phyloP scores from a whole-genome alignment of 1,140 invertebrate genomes.

The Kradibia gibbosae region DNA sequence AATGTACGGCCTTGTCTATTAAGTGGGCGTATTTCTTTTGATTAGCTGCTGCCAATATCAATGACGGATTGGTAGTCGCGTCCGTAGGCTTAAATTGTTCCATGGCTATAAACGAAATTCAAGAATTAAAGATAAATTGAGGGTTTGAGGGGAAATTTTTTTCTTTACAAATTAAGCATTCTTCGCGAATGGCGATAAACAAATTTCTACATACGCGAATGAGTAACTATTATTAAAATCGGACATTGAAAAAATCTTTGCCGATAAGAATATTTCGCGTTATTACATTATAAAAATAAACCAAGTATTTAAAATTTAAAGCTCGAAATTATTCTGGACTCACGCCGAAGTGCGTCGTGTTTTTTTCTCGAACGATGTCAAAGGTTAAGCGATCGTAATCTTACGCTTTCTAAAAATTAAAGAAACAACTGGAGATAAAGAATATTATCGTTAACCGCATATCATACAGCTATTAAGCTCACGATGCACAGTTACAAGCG shows the following conservation, averaged over 20 bases:
- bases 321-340: no score
- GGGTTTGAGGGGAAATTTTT: no score
- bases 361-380: background rate
- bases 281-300: no score
- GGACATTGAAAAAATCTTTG: no score
- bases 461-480: background rate
- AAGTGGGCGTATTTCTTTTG: slow-evolving; percentile 93
- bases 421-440: background rate
- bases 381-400: slow-evolving; percentile 26
- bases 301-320: no score
- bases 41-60: slow-evolving; percentile 93
- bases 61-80: slow-evolving; percentile 99
- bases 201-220: no score
- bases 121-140: background rate
- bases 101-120: slow-evolving; percentile 81
- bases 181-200: no score
- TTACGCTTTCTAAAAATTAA: background rate
- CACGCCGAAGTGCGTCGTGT: no score
- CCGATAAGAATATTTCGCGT: no score
- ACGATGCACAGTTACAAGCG: background rate
- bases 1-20: slow-evolving; percentile 91
- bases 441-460: slow-evolving; percentile 12
- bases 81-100: slow-evolving; percentile 98
- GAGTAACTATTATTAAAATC: no score
- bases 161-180: no score